Percentiles rank a stretch among this genome's conserved stretches.
Evolutionary conservation across 53 echinoderm and acorn worm genomes (phyloP).

Genomic region (Zoroaster sp.): DNA sequence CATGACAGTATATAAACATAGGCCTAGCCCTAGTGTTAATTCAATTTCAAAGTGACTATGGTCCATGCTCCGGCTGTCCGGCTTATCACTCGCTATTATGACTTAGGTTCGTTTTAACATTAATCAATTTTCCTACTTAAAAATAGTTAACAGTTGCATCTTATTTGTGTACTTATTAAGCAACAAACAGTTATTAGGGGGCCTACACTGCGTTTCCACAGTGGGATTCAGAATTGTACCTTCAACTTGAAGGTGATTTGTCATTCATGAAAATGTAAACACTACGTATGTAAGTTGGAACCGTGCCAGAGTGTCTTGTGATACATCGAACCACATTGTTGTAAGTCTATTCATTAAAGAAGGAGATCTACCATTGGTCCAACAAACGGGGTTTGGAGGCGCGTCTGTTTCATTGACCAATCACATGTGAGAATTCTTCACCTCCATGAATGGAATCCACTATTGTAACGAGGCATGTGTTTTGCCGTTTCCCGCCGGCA

Average conservation of each 20-base stretch:
- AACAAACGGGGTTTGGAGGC: not conserved
- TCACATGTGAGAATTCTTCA: not conserved
- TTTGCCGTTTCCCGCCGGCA: not conserved
- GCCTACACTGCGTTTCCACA: not conserved
- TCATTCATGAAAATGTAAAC: too few relatives aligned
- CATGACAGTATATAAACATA: too few relatives aligned
- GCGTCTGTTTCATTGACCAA: constrained; percentile 1
- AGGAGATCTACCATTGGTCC: constrained; percentile 1
- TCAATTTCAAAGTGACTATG: too few relatives aligned
- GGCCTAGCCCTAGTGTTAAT: too few relatives aligned
- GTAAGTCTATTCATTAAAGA: not conserved
- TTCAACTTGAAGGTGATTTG: too few relatives aligned
- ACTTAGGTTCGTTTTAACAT: too few relatives aligned
- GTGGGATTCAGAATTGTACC: not conserved
- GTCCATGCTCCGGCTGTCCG: too few relatives aligned
- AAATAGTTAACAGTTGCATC: too few relatives aligned
- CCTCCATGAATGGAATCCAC: not conserved
- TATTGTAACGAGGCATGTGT: not conserved
- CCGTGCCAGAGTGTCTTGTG: not conserved
- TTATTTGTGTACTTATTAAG: not conserved
- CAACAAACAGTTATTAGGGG: not conserved
- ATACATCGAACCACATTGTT: not conserved
- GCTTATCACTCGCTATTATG: too few relatives aligned
- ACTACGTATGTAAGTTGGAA: not conserved
- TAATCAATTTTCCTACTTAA: too few relatives aligned